These are phyloP conservation scores for Pristiophorus japonicus DNA, from an alignment of 2,113 vertebrate species.

Conservation along the genomic window DNA sequence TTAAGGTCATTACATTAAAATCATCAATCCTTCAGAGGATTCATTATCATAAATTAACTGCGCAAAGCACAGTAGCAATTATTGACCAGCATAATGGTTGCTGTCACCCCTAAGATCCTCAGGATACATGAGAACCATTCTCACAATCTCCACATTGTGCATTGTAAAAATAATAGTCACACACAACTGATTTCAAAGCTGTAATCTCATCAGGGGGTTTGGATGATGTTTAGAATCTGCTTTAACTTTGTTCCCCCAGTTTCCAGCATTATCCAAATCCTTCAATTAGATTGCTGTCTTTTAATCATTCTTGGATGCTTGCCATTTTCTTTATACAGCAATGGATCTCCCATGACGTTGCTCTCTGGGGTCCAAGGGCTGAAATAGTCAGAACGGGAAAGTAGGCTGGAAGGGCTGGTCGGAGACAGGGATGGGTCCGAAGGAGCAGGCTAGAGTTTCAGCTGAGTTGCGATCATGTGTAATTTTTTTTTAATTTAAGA, in stretches of 20 bases:
- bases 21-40: neutral
- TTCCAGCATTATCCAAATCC: too few relatives aligned
- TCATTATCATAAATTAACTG: neutral
- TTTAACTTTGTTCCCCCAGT: neutral
- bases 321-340: neutral
- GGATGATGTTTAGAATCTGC: neutral
- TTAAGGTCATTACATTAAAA: neutral
- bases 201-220: neutral
- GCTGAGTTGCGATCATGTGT: neutral
- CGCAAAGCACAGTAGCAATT: neutral
- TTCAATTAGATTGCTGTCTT: neutral
- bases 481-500: neutral
- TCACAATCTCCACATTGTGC: constrained; percentile 1
- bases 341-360: neutral
- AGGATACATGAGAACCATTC: too few relatives aligned
- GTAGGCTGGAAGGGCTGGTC: neutral
- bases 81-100: neutral
- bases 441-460: neutral
- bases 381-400: neutral
- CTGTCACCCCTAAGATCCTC: neutral
- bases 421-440: neutral
- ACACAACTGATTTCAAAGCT: neutral
- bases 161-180: neutral
- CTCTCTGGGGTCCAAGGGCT: neutral
- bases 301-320: neutral